phyloP scores from a whole-genome alignment of 1,140 invertebrate species.

The Drosophila auraria region DNA sequence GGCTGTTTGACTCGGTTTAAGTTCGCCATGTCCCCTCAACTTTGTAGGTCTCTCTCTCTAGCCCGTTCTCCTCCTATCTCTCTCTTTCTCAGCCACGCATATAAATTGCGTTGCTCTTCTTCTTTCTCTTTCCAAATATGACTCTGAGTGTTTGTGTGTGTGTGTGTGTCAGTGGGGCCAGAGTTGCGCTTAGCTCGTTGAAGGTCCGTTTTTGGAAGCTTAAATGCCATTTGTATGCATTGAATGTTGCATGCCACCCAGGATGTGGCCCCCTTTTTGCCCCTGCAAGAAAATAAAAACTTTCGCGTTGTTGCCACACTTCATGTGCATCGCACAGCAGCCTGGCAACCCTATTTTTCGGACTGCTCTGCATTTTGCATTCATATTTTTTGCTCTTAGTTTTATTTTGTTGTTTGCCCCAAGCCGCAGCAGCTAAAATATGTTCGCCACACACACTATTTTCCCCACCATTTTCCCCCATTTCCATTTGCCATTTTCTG shows the following conservation, averaged over 20 bases:
- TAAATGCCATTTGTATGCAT: constrained; percentile 85
- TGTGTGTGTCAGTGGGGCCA: constrained; percentile 18
- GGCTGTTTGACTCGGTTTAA: constrained; percentile 78
- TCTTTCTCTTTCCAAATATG: constrained; percentile 1
- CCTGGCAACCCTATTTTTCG: constrained; percentile 61
- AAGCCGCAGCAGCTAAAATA: constrained; percentile 74
- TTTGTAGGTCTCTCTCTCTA: constrained; percentile 26
- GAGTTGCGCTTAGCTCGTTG: constrained; percentile 73
- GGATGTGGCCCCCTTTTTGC: constrained; percentile 7
- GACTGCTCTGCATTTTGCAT: constrained; percentile 41
- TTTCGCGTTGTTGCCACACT: constrained; percentile 70
- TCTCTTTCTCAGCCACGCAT: constrained; percentile 42
- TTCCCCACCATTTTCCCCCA: constrained; percentile 53
- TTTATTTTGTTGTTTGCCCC: constrained; percentile 29
- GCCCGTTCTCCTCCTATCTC: constrained; percentile 17
- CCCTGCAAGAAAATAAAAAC: constrained; percentile 42
- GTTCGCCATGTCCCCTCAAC: constrained; percentile 51
- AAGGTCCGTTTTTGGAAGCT: constrained; percentile 59
- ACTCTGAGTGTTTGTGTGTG: constrained; percentile 3
- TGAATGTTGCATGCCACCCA: constrained; percentile 78
- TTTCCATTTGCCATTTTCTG: constrained; percentile 70
- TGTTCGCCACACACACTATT: constrained; percentile 69
- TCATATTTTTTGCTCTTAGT: constrained; percentile 51
- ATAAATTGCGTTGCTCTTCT: constrained; percentile 46
- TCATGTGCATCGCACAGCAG: constrained; percentile 57